Evolutionary conservation across 2,797 vertebrate species (phyloP).

Genomic region (Enteromius afrohamiltoni): DNA sequence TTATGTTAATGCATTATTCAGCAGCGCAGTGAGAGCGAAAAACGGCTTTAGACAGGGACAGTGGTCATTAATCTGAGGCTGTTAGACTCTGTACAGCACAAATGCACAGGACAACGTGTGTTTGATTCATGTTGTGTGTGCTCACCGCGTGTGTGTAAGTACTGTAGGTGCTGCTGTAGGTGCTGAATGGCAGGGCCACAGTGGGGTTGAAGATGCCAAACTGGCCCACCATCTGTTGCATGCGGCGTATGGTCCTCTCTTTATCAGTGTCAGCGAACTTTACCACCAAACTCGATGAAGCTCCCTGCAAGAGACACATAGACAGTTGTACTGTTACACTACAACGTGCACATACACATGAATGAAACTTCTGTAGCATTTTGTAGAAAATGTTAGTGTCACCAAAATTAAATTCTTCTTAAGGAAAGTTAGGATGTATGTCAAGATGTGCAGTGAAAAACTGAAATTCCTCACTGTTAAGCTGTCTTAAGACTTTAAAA

Average conservation of each 20-base stretch:
- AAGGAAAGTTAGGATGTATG: neutral
- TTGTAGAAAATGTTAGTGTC: neutral
- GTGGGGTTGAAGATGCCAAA: conserved; percentile 87
- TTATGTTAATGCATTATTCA: conserved; percentile 61
- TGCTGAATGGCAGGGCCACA: conserved; percentile 84
- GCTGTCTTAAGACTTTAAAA: neutral
- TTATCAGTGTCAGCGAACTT: conserved; percentile 87
- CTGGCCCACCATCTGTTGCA: conserved; percentile 93
- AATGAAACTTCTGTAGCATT: neutral
- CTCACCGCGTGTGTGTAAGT: conserved; percentile 84
- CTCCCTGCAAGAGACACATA: conserved; percentile 75
- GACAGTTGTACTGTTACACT: neutral
- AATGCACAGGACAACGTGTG: neutral
- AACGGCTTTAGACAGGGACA: conserved; percentile 38
- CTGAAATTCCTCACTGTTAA: neutral
- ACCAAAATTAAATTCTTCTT: neutral
- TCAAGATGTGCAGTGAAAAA: neutral
- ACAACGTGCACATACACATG: neutral
- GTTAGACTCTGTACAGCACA: neutral
- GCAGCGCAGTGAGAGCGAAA: neutral
- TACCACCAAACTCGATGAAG: conserved; percentile 88
- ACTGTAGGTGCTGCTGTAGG: conserved; percentile 82
- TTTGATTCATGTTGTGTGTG: conserved; percentile 42
- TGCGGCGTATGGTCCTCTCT: conserved; percentile 81
- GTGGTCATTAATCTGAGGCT: conserved; percentile 42